Conservation (phyloP, 2,888 invertebrate genomes). For the Dryocosmus kuriphilus region DNA sequence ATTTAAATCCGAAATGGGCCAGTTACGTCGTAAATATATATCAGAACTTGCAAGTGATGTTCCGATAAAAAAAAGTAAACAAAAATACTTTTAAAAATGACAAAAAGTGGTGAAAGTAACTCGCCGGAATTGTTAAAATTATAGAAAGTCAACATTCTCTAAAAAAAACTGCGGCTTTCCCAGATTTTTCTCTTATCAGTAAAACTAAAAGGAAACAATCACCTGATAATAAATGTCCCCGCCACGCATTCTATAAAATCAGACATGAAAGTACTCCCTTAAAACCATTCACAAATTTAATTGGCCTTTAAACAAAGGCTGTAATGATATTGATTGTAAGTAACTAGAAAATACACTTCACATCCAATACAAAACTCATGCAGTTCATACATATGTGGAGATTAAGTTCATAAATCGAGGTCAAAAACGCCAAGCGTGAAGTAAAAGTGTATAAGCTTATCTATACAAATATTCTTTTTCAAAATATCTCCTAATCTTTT, state of each 20-base stretch:
- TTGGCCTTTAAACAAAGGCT: no score
- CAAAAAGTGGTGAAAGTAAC: not conserved
- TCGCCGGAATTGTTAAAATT: not conserved
- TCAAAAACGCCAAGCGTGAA: constrained; percentile 28
- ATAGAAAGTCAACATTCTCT: no score
- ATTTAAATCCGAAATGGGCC: not conserved
- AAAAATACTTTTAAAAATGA: not conserved
- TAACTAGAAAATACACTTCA: not conserved
- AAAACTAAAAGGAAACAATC: not conserved
- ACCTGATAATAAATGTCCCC: not conserved
- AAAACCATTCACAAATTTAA: no score
- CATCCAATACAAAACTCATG: not conserved
- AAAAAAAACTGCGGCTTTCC: not conserved
- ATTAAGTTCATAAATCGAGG: constrained; percentile 20
- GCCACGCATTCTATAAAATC: no score
- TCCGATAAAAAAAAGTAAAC: not conserved
- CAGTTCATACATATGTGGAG: not conserved
- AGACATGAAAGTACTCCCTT: no score
- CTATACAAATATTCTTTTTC: not conserved
- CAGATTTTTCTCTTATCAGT: not conserved
- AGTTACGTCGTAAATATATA: no score
- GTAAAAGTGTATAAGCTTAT: constrained; percentile 1
- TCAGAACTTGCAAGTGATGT: not conserved
- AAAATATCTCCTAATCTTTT: not conserved
- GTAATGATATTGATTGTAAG: not conserved